Evolutionary conservation across 1,140 invertebrate species (phyloP).

Genomic region (Helicoverpa armigera): DNA sequence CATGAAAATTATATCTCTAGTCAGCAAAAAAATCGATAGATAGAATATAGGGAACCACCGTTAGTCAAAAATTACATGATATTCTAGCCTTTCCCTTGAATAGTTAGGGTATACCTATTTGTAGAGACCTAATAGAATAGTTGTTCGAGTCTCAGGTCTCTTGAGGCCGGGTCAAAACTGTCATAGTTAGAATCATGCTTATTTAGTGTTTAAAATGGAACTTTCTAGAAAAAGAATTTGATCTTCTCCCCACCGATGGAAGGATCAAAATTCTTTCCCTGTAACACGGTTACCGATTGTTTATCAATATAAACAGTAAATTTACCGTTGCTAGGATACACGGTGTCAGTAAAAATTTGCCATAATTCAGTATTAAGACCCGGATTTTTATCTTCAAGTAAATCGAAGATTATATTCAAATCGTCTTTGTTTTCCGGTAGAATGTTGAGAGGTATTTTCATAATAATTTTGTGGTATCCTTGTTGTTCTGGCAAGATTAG

Average conservation of each 20-base stretch:
- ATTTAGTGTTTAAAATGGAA: neutral
- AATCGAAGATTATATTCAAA: slow-evolving; percentile 74
- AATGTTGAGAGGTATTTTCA: slow-evolving; percentile 70
- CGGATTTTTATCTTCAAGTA: slow-evolving; percentile 77
- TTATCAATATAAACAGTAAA: slow-evolving; percentile 73
- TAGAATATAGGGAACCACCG: too few relatives aligned
- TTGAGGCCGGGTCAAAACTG: too few relatives aligned
- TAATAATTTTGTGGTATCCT: slow-evolving; percentile 60
- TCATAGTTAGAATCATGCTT: neutral
- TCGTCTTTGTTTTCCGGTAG: slow-evolving; percentile 71
- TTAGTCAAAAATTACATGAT: too few relatives aligned
- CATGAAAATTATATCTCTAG: too few relatives aligned
- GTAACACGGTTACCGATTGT: slow-evolving; percentile 68
- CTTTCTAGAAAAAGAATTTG: slow-evolving; percentile 65
- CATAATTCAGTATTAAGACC: slow-evolving; percentile 77
- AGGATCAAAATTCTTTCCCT: slow-evolving; percentile 64
- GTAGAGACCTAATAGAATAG: too few relatives aligned
- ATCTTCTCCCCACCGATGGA: slow-evolving; percentile 70
- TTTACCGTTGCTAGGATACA: slow-evolving; percentile 64
- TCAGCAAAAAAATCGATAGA: too few relatives aligned
- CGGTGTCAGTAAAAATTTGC: slow-evolving; percentile 60
- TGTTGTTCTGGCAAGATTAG: slow-evolving; percentile 34
- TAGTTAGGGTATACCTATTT: too few relatives aligned
- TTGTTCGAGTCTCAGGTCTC: too few relatives aligned
- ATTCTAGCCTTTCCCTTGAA: too few relatives aligned